Percentiles rank a stretch among this genome's conserved stretches.
phyloP scores from a whole-genome alignment of 2,113 vertebrate genomes.

The Anhinga anhinga region DNA sequence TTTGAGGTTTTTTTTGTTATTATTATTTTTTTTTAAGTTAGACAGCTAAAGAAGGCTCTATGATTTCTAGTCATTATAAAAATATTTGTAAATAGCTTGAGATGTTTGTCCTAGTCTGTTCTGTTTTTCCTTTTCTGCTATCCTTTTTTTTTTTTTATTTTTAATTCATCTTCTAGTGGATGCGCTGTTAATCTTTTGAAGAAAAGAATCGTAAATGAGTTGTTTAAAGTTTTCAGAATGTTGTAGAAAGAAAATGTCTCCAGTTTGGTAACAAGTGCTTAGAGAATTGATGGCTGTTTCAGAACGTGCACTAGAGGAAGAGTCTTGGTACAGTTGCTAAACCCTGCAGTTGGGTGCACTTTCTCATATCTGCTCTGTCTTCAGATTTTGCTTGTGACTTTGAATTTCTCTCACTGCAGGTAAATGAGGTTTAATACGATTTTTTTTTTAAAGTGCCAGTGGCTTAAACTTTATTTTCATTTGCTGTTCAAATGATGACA shows the following conservation, averaged over 20 bases:
- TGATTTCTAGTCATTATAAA: constrained; percentile 38
- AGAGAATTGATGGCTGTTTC: constrained; percentile 16
- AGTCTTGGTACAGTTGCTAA: constrained; percentile 16
- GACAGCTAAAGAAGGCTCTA: constrained; percentile 33
- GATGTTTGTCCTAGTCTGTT: constrained; percentile 7
- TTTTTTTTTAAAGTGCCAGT: constrained; percentile 47
- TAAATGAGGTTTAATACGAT: constrained; percentile 57
- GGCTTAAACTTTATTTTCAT: constrained; percentile 74
- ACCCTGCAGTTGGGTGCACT: background rate
- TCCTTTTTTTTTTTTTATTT: background rate
- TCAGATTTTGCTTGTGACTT: constrained; percentile 49
- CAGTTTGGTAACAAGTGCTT: constrained; percentile 37
- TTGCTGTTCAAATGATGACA: constrained; percentile 63
- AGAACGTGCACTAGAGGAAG: background rate
- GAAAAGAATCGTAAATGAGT: constrained; percentile 1
- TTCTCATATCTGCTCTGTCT: constrained; percentile 37
- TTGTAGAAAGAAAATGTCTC: background rate
- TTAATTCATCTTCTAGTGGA: background rate
- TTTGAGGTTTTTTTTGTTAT: background rate
- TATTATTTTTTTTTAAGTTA: constrained; percentile 4
- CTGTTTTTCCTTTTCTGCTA: background rate
- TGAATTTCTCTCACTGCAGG: constrained; percentile 54
- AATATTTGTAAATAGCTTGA: constrained; percentile 47
- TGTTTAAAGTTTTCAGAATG: constrained; percentile 25
- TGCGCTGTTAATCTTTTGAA: background rate